phyloP scores from a whole-genome alignment of 2,797 vertebrate species.

The Euthynnus affinis region DNA sequence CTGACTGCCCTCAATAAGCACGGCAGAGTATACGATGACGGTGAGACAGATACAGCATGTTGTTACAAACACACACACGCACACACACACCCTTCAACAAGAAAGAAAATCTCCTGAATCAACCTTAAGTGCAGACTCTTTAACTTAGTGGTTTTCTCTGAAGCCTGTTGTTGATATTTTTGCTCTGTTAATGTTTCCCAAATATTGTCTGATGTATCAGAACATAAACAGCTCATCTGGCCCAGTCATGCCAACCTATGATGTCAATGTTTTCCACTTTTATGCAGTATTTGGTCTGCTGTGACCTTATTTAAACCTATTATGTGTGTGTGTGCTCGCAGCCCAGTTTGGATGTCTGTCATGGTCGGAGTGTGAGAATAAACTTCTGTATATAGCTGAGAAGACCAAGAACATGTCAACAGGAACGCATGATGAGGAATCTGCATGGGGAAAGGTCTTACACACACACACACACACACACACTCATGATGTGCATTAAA shows the following conservation, averaged over 20 bases:
- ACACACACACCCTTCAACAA: fast-evolving
- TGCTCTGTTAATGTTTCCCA: too few species aligned
- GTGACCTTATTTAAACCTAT: too few species aligned
- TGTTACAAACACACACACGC: too few species aligned
- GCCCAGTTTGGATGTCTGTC: conserved; percentile 82
- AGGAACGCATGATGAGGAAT: conserved; percentile 16
- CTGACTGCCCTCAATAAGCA: conserved; percentile 80
- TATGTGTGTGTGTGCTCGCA: conserved; percentile 57
- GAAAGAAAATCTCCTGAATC: background rate
- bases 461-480: background rate
- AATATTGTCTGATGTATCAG: background rate
- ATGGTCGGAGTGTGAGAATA: conserved; percentile 80
- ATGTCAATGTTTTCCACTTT: background rate
- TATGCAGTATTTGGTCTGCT: background rate
- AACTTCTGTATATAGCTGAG: conserved; percentile 83
- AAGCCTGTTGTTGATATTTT: too few species aligned
- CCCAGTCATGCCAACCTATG: background rate
- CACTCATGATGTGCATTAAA: background rate
- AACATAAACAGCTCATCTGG: background rate
- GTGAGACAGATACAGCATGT: conserved; percentile 54
- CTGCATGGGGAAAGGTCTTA: conserved; percentile 49
- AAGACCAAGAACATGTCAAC: conserved; percentile 48
- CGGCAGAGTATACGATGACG: conserved; percentile 81
- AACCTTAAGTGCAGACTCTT: too few species aligned
- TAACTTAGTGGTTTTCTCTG: too few species aligned